Base-by-base conservation (phyloP, 2,797 vertebrate species). In the Coranthus polyacanthus region DNA sequence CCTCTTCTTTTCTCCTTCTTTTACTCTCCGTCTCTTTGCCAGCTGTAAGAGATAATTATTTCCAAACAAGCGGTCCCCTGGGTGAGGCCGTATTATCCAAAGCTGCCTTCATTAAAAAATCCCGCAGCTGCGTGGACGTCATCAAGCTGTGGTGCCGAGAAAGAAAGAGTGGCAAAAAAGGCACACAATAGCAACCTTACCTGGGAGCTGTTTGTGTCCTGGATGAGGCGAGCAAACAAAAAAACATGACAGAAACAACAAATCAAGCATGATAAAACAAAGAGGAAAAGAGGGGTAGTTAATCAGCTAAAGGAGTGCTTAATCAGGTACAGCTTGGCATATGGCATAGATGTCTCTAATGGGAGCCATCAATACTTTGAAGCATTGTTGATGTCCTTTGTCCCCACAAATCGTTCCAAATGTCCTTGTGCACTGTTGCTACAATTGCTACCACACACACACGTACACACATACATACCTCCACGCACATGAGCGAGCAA, bases 41-140 rank as follows among this genome's bases (percentile, higher is more conserved):
- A 89, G 88, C 90, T 92, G 89, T 80, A 88, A 79, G 81, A 86
- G 82, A 90, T 91, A 87, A 92, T 92, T 91, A 91, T 89, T 88
- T 92, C 84, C 83, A 92, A 92, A 92, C 89, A 91, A 88, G 85
- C 65, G 53, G 68, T 92, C 90, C 85, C 88, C 49, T 62, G 85
- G 82, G 87, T 78, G 69, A 79, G 68, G 49, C 60, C 41, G 64
- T 68, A 87, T 86, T 86, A 83, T 90, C 86, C 81, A 68, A 84
- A 78, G 79, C 79, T 68, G 80, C 69, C 72, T 90, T 90, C 83
- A 89, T 92, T 91, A 88, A 82, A 88, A 83, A 87, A 80, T 88
- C 86, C 71, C 61, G 55, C 82, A 88, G 78, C 86, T 78, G 79
- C 58, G 34, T 66, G 52, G 69, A 72, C 50, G 53, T 83, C 78